Base-by-base conservation (phyloP, 2,113 vertebrate genomes). In the Sinosuthora webbiana region DNA sequence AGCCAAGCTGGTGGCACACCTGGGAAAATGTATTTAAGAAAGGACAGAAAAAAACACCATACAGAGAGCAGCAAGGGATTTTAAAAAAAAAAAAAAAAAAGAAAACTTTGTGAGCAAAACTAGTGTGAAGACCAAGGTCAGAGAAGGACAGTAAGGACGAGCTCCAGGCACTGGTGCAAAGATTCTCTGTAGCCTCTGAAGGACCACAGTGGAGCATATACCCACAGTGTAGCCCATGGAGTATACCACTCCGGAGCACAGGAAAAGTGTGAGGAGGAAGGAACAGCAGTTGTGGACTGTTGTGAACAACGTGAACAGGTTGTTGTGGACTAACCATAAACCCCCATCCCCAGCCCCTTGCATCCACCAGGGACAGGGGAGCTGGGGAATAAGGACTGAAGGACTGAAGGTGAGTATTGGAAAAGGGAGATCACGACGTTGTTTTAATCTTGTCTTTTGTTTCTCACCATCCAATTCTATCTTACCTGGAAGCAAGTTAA, bases 151-250 rank as follows among this genome's bases (percentile, higher is more conserved):
- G 22, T 6, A 37, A 83, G 11, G 15, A 74, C 0, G 0, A 63
- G 18, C 42, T 71, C 28, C 78, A 68, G 30, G 50, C 45, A 83
- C 17, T 2, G 1, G 25, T 52, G 56, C 37, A 62, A 69, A 91
- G 33, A 47, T 42, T 50, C 37, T 35, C 13, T 5, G 5, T 4
- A 77, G 73, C 39, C n/a, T 49, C 41, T 1, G 19, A 30, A 73
- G 25, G 31, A 79, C 30, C 27, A 60, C 62, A 77, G 15, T 7
- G 4, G 37, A 82, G 25, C 42, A 55, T 25, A 64, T 9, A 35
- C 5, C 11, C 45, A 41, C 6, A 3, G 0, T 20, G 67, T 10
- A 65, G 25, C 18, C 87, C 28, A 18, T 2, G 10, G 35, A 55
- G 12, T 8, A 22, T 12, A 25, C 15, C 28, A 60, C 1, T 5